Base-by-base conservation (phyloP, 1,140 invertebrate genomes). In the Eurosta solidaginis region DNA sequence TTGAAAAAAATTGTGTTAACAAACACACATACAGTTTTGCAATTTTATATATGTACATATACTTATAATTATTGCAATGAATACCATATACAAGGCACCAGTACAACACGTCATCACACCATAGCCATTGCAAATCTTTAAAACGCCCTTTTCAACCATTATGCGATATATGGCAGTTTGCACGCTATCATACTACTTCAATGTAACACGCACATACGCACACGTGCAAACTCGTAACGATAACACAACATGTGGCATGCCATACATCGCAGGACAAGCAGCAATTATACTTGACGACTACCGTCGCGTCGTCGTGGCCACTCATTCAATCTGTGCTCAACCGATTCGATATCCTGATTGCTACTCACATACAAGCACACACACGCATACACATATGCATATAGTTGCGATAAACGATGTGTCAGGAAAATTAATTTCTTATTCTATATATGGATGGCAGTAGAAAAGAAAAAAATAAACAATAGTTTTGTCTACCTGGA, bases 261-360 rank as follows among this genome's bases (percentile, higher is more conserved):
- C 59, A 68, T 33, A 40, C 59, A 36, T 40, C 59, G 9, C n/a
- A 27, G 33, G 14, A 20, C 33, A 40, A 40, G 33, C 33, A 68
- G 59, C 59, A 68, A 68, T 68, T 68, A 68, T 68, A 40, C 59
- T 4, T 33, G 6, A 29, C 59, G 4, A 29, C 59, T 33, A n/a
- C 33, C 59, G 36, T 68, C 59, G 59, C n/a, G 33, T n/a, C 59
- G 36, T 68, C 59, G 59, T 7, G 59, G 59, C 59, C 40, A 68
- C 33, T 68, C 59, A 68, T 68, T 68, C 59, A 68, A 68, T 68
- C 59, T 68, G 59, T 68, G 59, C 40, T 29, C 59, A 33, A 68
- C 59, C 59, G 40, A 68, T 68, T 68, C 59, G 59, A 68, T 68
- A 68, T 68, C 59, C 59, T 68, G 59, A 68, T 68, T 68, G 59